These are phyloP conservation scores for Pteruthius melanotis DNA, from an alignment of 2,113 vertebrate species.

Conservation along the genomic window DNA sequence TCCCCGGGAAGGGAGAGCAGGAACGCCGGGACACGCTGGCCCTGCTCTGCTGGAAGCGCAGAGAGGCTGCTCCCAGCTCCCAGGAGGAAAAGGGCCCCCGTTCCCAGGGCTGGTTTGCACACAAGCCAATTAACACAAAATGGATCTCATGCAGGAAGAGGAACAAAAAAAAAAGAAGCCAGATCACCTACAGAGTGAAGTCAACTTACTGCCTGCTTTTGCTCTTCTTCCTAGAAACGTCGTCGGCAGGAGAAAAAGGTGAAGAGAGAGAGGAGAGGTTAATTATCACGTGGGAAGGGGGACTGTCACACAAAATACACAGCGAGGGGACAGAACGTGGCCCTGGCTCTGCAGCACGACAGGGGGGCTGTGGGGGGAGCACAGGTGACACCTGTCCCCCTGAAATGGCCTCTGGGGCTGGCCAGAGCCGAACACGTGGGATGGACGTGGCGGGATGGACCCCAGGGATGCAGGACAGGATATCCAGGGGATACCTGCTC, in stretches of 20 bases:
- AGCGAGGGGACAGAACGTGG: accelerated
- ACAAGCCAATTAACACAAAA: background rate
- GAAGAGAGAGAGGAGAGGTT: conserved; percentile 62
- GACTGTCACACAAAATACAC: background rate
- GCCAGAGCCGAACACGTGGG: accelerated
- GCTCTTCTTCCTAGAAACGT: conserved; percentile 88
- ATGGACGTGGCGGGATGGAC: accelerated
- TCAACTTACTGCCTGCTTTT: conserved; percentile 94
- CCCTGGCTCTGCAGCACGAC: too few species aligned
- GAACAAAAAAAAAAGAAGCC: background rate
- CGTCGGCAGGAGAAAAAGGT: conserved; percentile 48
- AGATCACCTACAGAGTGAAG: background rate
- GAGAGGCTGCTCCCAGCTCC: background rate
- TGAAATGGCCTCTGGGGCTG: accelerated
- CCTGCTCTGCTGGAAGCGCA: background rate
- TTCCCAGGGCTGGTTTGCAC: background rate
- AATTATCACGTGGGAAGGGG: background rate
- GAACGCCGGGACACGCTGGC: background rate
- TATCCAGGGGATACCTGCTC: accelerated
- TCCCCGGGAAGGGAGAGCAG: background rate
- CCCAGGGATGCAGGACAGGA: accelerated
- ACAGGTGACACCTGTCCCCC: background rate
- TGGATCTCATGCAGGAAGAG: conserved; percentile 47
- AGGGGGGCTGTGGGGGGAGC: too few species aligned
- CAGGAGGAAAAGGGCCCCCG: background rate